Base-by-base conservation (phyloP, 2,888 invertebrate genomes). In the Andrena fulva region DNA sequence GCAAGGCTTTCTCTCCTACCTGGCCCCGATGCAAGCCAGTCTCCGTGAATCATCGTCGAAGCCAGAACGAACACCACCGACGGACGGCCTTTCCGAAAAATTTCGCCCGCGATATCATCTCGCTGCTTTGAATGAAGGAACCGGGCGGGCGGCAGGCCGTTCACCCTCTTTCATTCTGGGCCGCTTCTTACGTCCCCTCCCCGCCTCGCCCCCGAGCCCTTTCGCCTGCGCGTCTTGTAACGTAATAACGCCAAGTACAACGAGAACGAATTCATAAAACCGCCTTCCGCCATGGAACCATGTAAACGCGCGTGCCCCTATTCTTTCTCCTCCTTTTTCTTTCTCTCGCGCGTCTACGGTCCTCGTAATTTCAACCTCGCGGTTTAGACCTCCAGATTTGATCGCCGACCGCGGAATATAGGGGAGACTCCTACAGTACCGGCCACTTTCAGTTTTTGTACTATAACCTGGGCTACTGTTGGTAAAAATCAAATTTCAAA, bases 211-310 rank as follows among this genome's bases (percentile, higher is more conserved):
- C 42, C 12, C n/a, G 56, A 10, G 29, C 20, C 29, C 71, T 10
- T n/a, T 56, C 70, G 20, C 50, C 42, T 20, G 42, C 50, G 10
- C 52, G 24, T 66, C 73, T 73, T 56, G 82, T 73, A 84, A 82
- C 68, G 68, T 62, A 76, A 84, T 78, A 82, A 68, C 48, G 54
- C 50, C 68, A 50, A 73, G 74, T 70, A 48, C 68, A 69, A 80
- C 80, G 71, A 52, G 74, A 81, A 72, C 72, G 72, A 76, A 81
- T 71, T 75, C 75, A 33, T 80, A 68, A 75, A 68, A 82, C 71
- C 67, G 75, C 67, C 74, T 75, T 75, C 31, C 81, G 72, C 66
- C 54, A 62, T 48, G 72, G 76, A 77, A 72, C 74, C 33, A 48
- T 20, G 54, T 60, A 71, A 67, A 60, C 54, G 56, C 16, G 60